Evolutionary conservation across 1,140 invertebrate genomes (phyloP).

Genomic region (Magallana ariakensis): DNA sequence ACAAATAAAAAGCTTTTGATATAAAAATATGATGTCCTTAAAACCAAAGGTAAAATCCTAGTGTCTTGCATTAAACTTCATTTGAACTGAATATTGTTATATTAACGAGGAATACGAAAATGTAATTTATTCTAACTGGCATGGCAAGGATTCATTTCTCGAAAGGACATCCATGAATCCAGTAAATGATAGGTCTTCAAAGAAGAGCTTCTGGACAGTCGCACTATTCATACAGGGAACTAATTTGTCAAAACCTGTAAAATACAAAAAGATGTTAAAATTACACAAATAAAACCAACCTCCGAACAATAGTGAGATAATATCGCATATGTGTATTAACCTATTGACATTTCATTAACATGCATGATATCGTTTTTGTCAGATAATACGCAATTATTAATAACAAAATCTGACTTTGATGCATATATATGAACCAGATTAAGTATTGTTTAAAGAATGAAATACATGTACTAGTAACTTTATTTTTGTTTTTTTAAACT

Average conservation of each 20-base stretch:
- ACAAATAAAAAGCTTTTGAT: no score
- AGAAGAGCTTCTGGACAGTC: background rate
- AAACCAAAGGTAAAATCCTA: no score
- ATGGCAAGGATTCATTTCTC: background rate
- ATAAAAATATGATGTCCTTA: no score
- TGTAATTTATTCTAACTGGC: background rate
- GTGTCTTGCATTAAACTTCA: no score
- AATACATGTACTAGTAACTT: no score
- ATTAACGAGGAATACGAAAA: background rate
- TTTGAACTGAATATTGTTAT: no score
- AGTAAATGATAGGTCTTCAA: background rate
- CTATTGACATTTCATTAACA: background rate
- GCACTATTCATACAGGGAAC: background rate
- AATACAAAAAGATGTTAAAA: background rate
- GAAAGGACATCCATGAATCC: background rate
- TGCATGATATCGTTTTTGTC: background rate
- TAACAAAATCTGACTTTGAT: no score
- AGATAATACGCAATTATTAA: no score
- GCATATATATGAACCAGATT: background rate
- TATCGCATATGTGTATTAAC: background rate
- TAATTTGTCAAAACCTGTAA: slow-evolving; percentile 7
- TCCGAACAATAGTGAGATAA: background rate
- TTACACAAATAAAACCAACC: background rate
- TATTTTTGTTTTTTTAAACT: no score
- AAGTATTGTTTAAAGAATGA: background rate